A percentile compares a stretch with the other conserved stretches of the same genome.
phyloP scores from a whole-genome alignment of 2,888 invertebrate species.

The Dicyrtoma fusca region DNA sequence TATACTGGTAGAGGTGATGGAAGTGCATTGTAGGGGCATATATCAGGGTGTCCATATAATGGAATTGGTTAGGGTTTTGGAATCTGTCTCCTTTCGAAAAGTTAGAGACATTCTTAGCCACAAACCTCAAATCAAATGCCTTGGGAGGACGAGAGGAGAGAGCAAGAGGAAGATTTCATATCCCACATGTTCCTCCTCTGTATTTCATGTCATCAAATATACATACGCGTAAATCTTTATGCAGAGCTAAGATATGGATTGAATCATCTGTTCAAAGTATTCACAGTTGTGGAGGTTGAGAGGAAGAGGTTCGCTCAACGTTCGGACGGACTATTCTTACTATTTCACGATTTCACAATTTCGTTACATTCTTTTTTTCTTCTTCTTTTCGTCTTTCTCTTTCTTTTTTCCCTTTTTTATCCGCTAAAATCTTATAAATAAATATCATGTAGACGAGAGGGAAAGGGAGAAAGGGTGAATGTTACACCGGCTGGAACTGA shows the following conservation, averaged over 20 bases:
- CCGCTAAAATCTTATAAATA: conserved; percentile 24
- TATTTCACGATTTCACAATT: too few relatives aligned
- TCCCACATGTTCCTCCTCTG: neutral
- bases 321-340: too few relatives aligned
- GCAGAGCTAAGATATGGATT: conserved; percentile 7
- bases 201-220: conserved; percentile 6
- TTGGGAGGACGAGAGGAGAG: neutral
- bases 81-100: conserved; percentile 34
- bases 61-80: neutral
- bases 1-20: too few relatives aligned
- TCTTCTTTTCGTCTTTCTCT: neutral
- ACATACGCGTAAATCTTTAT: neutral
- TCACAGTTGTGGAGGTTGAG: neutral
- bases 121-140: conserved; percentile 37
- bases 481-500: conserved; percentile 32
- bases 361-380: too few relatives aligned
- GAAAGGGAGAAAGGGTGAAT: conserved; percentile 6
- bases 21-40: too few relatives aligned
- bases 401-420: neutral
- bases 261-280: conserved; percentile 15
- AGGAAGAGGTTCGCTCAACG: too few relatives aligned
- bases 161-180: conserved; percentile 1
- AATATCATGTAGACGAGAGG: conserved; percentile 11
- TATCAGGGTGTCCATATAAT: too few relatives aligned
- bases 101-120: conserved; percentile 27